phyloP scores from a whole-genome alignment of 1,140 invertebrate genomes.

The Ceratina calcarata region DNA sequence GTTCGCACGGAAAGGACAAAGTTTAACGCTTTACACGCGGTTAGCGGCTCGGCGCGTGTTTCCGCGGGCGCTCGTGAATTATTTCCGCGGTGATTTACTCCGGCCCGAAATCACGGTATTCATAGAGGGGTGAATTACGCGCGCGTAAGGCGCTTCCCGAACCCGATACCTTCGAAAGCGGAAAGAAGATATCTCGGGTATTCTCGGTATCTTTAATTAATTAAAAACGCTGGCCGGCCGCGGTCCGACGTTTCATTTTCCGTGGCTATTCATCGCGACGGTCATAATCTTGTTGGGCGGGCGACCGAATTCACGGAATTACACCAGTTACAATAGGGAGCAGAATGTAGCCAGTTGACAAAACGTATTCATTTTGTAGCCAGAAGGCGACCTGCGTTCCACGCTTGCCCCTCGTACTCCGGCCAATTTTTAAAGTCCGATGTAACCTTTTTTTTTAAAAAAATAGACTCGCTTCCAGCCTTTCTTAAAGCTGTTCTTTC shows the following conservation, averaged over 20 bases:
- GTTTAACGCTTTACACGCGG: conserved; percentile 25
- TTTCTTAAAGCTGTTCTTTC: too few species aligned
- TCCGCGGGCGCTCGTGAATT: conserved; percentile 9
- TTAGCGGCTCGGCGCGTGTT: background rate
- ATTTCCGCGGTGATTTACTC: conserved; percentile 25
- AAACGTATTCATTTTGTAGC: background rate
- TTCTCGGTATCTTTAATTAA: conserved; percentile 34
- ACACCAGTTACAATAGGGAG: background rate
- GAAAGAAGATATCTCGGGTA: conserved; percentile 18
- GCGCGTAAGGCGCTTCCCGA: background rate
- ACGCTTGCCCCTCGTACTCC: too few species aligned
- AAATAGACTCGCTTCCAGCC: too few species aligned
- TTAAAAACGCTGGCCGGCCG: conserved; percentile 36
- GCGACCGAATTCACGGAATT: conserved; percentile 19
- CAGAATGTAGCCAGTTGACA: background rate
- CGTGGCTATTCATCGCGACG: conserved; percentile 23
- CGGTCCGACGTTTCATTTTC: background rate
- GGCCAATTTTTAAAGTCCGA: background rate
- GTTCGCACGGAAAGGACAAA: conserved; percentile 32
- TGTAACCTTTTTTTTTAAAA: too few species aligned
- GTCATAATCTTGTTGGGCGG: conserved; percentile 22
- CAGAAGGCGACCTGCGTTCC: background rate
- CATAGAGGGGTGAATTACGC: background rate
- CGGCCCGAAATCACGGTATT: conserved; percentile 3
- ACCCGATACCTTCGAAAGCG: background rate